phyloP scores from a whole-genome alignment of 53 echinoderm and acorn worm species.

The Temnopleurus reevesii region DNA sequence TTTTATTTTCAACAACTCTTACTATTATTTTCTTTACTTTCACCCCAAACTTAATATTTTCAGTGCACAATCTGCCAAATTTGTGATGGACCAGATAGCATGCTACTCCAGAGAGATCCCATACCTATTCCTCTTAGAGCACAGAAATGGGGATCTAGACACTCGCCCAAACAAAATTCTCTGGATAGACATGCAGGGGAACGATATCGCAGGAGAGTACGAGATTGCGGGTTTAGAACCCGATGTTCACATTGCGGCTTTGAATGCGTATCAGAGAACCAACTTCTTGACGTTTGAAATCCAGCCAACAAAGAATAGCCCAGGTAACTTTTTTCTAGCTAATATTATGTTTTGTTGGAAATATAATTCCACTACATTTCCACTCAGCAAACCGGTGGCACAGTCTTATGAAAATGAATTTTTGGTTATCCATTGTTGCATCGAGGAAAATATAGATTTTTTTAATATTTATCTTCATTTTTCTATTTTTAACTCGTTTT shows the following conservation, averaged over 20 bases:
- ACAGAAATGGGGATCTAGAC: constrained; percentile 74
- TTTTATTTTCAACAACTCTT: too few relatives aligned
- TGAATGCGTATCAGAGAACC: constrained; percentile 52
- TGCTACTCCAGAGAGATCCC: constrained; percentile 84
- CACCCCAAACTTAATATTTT: too few relatives aligned
- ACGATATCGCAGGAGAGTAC: constrained; percentile 70
- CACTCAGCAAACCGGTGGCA: too few relatives aligned
- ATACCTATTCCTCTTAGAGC: constrained; percentile 79
- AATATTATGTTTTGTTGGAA: too few relatives aligned
- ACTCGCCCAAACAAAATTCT: constrained; percentile 83
- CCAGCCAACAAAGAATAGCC: constrained; percentile 32
- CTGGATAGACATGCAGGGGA: constrained; percentile 71
- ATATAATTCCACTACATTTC: too few relatives aligned
- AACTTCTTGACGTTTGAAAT: constrained; percentile 54
- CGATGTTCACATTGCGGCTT: constrained; percentile 14
- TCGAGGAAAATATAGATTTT: too few relatives aligned
- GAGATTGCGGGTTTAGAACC: constrained; percentile 60
- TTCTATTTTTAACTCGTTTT: too few relatives aligned
- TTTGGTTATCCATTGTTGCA: too few relatives aligned
- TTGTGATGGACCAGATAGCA: constrained; percentile 73
- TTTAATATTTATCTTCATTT: too few relatives aligned
- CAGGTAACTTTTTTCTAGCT: too few relatives aligned
- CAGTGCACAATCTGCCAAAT: constrained; percentile 75
- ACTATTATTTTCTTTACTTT: too few relatives aligned
- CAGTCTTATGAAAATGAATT: too few relatives aligned